Conservation (phyloP, 2,113 vertebrate species). For the Tachysurus vachellii region DNA sequence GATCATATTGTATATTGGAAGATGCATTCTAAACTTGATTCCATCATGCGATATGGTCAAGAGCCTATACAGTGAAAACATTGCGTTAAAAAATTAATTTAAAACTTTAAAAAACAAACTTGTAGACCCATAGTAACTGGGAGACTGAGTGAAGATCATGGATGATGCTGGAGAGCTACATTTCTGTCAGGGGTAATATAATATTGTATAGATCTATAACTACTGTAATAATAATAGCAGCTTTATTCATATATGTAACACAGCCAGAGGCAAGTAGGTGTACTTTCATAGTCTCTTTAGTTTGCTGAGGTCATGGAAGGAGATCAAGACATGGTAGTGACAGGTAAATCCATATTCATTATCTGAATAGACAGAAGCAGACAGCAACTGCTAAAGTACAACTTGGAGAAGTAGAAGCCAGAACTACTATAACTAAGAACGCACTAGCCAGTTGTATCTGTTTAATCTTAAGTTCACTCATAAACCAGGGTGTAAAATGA, state of each 20-base stretch:
- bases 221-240: slow-evolving; percentile 5
- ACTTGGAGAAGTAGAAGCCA: background rate
- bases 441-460: background rate
- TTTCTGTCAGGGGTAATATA: background rate
- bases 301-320: background rate
- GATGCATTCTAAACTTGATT: background rate
- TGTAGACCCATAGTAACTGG: background rate
- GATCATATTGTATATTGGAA: background rate
- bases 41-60: background rate
- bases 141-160: background rate
- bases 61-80: background rate
- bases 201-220: background rate
- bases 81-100: background rate
- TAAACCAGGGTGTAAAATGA: background rate
- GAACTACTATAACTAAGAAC: background rate
- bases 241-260: slow-evolving; percentile 16
- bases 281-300: background rate
- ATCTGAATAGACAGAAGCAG: background rate
- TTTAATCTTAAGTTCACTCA: background rate
- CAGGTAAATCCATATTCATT: background rate
- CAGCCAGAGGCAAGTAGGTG: background rate
- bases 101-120: slow-evolving; percentile 16
- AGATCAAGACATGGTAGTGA: background rate
- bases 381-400: background rate
- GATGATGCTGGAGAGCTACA: background rate